Evolutionary conservation across 2,888 invertebrate species (phyloP).

Genomic region (Augiades crinisus): DNA sequence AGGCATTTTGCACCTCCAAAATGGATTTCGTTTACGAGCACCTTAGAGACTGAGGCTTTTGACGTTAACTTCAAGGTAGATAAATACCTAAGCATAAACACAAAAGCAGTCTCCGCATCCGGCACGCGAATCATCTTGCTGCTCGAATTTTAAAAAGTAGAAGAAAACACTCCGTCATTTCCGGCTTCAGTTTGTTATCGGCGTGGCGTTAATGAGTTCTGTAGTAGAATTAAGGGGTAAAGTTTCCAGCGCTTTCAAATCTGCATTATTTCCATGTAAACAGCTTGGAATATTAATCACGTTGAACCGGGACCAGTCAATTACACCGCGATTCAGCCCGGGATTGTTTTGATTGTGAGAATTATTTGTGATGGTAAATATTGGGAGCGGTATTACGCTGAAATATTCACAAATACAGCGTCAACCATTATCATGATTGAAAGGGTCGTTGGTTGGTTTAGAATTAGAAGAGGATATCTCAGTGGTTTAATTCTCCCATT

Average conservation of each 20-base stretch:
- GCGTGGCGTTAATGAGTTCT: slow-evolving; percentile 27
- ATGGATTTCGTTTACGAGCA: no score
- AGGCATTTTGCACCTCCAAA: no score
- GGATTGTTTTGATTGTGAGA: slow-evolving; percentile 8
- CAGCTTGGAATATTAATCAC: slow-evolving; percentile 18
- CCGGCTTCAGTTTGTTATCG: slow-evolving; percentile 26
- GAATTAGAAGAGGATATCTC: no score
- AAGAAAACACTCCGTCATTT: slow-evolving; percentile 26
- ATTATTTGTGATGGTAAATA: not conserved
- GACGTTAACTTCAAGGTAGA: not conserved
- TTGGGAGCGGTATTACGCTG: not conserved
- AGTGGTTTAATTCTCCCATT: no score
- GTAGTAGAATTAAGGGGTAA: slow-evolving; percentile 24
- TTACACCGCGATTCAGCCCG: slow-evolving; percentile 10
- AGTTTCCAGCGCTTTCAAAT: slow-evolving; percentile 17
- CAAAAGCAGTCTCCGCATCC: not conserved
- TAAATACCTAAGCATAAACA: not conserved
- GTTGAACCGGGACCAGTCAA: slow-evolving; percentile 16
- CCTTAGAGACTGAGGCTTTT: no score
- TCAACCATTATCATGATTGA: not conserved
- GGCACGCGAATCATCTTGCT: not conserved
- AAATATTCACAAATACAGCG: no score
- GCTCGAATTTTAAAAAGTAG: not conserved
- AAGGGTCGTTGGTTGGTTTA: no score
- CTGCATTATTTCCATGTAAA: slow-evolving; percentile 24